Evolutionary conservation across 2,888 invertebrate genomes (phyloP).

Genomic region (Flexamia atlantica): DNA sequence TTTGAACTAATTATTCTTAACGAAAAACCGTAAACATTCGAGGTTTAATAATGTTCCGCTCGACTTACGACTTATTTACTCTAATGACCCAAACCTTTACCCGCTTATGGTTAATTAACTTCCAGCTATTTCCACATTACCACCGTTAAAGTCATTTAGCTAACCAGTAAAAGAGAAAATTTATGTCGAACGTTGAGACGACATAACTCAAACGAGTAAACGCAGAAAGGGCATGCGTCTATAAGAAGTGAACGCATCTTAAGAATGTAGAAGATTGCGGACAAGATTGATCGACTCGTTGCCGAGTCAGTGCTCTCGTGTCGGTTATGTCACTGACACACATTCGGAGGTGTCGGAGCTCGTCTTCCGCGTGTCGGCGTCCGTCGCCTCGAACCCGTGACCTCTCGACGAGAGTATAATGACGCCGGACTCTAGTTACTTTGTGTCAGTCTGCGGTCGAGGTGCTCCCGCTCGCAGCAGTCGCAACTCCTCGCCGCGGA

Average conservation of each 20-base stretch:
- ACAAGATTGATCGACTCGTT: not conserved
- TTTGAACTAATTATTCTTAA: no score
- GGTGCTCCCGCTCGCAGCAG: not conserved
- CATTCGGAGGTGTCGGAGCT: slow-evolving; percentile 12
- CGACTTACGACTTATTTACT: no score
- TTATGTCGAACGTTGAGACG: not conserved
- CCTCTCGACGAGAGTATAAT: slow-evolving; percentile 16
- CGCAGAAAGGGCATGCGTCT: not conserved
- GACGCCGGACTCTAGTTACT: not conserved
- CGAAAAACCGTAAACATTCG: no score
- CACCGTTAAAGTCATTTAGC: not conserved
- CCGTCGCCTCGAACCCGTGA: slow-evolving; percentile 1
- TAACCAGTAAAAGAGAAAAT: not conserved
- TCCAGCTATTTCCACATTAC: no score
- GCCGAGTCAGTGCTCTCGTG: not conserved
- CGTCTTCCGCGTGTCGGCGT: slow-evolving; percentile 11
- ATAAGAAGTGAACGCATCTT: not conserved
- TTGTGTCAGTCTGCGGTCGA: not conserved
- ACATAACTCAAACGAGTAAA: slow-evolving; percentile 10
- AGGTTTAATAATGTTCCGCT: no score
- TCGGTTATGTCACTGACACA: slow-evolving; percentile 8
- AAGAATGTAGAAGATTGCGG: not conserved
- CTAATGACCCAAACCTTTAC: no score
- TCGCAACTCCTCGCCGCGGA: not conserved
- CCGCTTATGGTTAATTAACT: no score